phyloP scores from a whole-genome alignment of 2,797 vertebrate genomes.

The Syndactyla subalaris region DNA sequence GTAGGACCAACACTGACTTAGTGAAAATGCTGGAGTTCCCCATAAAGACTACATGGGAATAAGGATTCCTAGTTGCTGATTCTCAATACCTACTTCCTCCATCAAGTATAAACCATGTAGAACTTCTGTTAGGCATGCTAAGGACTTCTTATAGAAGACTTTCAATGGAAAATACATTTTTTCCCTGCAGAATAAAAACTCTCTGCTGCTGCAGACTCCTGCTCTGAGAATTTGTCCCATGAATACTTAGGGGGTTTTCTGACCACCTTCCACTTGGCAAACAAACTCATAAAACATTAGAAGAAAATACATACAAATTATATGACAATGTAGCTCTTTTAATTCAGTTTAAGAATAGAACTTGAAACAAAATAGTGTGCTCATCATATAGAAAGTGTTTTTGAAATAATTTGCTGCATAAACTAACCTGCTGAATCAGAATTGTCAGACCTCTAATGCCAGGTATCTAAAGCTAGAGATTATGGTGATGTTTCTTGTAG shows the following conservation, averaged over 20 bases:
- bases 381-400: not conserved
- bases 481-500: not conserved
- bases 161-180: not conserved
- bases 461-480: not conserved
- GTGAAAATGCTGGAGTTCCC: not conserved
- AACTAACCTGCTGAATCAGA: not conserved
- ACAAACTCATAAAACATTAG: not conserved
- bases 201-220: not conserved
- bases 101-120: not conserved
- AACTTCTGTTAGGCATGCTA: not conserved
- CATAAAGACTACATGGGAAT: not conserved
- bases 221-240: not conserved
- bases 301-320: not conserved
- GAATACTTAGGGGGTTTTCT: not conserved
- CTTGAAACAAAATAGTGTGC: not conserved
- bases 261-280: not conserved
- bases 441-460: not conserved
- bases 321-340: not conserved
- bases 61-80: not conserved
- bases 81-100: not conserved
- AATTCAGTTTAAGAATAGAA: not conserved
- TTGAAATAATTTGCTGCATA: not conserved
- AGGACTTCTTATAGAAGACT: not conserved
- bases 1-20: not conserved
- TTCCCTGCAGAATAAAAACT: not conserved